phyloP scores from a whole-genome alignment of 2,113 vertebrate species.

The Solenodon paradoxus region DNA sequence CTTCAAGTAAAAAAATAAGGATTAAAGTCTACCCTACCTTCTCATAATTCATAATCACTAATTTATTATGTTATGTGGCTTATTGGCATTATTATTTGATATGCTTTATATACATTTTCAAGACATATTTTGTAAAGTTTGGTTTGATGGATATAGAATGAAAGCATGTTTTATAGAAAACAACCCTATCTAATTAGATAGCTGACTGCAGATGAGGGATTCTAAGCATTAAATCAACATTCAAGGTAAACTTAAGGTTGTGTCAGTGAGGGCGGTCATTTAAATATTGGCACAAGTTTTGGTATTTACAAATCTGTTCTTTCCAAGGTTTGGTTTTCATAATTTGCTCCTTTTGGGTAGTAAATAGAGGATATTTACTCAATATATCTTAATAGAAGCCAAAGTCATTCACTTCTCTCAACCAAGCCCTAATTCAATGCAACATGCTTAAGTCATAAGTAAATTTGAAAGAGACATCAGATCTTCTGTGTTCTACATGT shows the following conservation, averaged over 20 bases:
- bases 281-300: not conserved
- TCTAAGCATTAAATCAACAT: not conserved
- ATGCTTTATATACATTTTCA: no score
- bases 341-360: not conserved
- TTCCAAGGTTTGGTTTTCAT: not conserved
- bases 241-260: not conserved
- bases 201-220: not conserved
- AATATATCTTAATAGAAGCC: not conserved
- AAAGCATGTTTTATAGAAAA: not conserved
- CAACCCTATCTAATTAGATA: not conserved
- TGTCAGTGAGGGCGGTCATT: not conserved
- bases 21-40: not conserved
- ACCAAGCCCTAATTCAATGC: not conserved
- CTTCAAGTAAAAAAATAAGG: not conserved
- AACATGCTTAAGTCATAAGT: not conserved
- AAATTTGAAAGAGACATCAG: slow-evolving; percentile 6
- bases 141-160: not conserved
- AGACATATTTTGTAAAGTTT: not conserved
- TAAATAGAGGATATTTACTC: slow-evolving; percentile 10
- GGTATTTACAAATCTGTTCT: not conserved
- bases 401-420: not conserved
- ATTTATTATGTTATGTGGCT: not conserved
- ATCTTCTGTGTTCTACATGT: not conserved
- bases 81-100: not conserved
- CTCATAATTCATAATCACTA: not conserved